These are phyloP conservation scores for Dexiosoma caninum DNA, from an alignment of 2,888 invertebrate species.

Conservation along the genomic window DNA sequence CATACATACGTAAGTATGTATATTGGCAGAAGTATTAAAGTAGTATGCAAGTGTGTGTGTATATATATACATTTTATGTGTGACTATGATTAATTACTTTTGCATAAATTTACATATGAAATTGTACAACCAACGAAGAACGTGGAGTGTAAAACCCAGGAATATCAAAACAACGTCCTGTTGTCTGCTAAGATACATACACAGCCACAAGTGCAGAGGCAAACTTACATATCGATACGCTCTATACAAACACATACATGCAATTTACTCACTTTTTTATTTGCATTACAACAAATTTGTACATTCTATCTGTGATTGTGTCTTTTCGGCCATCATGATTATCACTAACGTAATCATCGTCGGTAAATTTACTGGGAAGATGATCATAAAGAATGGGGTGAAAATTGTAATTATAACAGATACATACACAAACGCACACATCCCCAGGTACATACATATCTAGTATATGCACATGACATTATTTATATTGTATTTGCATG, in stretches of 20 bases:
- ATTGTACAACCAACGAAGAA: conserved; percentile 39
- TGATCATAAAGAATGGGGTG: conserved; percentile 53
- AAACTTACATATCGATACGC: conserved; percentile 1
- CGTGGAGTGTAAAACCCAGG: conserved; percentile 46
- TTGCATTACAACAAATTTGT: conserved; percentile 44
- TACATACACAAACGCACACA: neutral
- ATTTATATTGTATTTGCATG: conserved; percentile 1
- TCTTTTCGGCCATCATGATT: conserved; percentile 48
- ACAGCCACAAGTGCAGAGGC: conserved; percentile 4
- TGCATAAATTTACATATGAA: conserved; percentile 66
- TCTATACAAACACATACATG: neutral
- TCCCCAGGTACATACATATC: too few species aligned
- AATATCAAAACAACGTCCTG: conserved; percentile 60
- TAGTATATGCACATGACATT: too few species aligned
- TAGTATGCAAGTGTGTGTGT: conserved; percentile 16
- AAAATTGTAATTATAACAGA: conserved; percentile 54
- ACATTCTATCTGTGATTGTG: conserved; percentile 52
- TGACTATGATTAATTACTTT: conserved; percentile 67
- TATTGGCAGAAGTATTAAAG: neutral
- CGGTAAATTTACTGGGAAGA: conserved; percentile 22
- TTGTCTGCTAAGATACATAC: conserved; percentile 26
- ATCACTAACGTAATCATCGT: conserved; percentile 39
- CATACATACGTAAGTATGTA: neutral
- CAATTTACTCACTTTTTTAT: neutral
- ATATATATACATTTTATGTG: conserved; percentile 45